Conservation (phyloP, 1,140 invertebrate species). For the Triops cancriformis region DNA sequence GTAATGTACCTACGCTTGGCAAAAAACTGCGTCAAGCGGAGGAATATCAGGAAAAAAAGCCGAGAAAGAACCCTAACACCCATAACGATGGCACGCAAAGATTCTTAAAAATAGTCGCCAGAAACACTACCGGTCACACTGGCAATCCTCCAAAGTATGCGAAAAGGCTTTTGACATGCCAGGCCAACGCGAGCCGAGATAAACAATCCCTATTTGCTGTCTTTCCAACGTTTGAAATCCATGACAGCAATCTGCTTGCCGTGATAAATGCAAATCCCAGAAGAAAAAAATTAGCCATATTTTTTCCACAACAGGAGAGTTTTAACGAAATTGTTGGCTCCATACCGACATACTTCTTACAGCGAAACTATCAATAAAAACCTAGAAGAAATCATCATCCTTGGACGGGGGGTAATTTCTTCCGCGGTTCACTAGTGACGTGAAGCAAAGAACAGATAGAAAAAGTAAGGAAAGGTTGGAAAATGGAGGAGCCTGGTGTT, state of each 20-base stretch:
- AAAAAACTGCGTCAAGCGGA: no score
- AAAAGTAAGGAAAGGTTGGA: neutral
- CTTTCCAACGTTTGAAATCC: neutral
- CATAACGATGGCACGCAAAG: neutral
- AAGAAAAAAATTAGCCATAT: neutral
- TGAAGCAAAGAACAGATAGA: neutral
- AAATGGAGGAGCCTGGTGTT: neutral
- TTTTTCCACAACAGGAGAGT: neutral
- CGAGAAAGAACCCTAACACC: neutral
- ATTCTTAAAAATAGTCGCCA: neutral
- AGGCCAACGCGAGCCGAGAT: neutral
- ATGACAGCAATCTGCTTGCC: neutral
- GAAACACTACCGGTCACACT: neutral
- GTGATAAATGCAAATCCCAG: neutral
- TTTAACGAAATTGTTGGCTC: no score
- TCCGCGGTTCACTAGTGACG: neutral
- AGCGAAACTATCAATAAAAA: neutral
- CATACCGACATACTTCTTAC: neutral
- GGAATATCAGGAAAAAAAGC: no score
- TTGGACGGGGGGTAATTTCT: neutral
- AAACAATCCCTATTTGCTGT: slow-evolving; percentile 1
- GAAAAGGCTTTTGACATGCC: slow-evolving; percentile 10
- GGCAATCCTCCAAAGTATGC: neutral
- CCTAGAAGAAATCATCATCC: neutral
- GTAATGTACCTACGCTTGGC: no score